Conservation (phyloP, 2,113 vertebrate genomes). For the Syrmaticus mikado region DNA sequence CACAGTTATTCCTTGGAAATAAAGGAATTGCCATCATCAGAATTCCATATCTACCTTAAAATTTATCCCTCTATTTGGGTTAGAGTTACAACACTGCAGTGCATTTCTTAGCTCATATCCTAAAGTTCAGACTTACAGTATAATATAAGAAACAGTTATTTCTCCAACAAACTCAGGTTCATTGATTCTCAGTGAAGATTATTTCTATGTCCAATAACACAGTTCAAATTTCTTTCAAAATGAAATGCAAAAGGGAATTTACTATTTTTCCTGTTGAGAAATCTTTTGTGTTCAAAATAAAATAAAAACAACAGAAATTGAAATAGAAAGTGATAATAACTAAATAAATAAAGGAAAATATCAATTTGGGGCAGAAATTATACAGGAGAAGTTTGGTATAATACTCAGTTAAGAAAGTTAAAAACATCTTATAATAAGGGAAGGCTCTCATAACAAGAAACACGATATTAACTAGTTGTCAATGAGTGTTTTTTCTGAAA, state of each 20-base stretch:
- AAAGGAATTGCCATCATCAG: not conserved
- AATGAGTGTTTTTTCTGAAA: not conserved
- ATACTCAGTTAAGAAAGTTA: not conserved
- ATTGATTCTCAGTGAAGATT: not conserved
- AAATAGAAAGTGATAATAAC: not conserved
- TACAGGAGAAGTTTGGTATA: not conserved
- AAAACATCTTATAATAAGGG: not conserved
- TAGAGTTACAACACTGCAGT: slow-evolving; percentile 14
- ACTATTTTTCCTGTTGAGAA: slow-evolving; percentile 5
- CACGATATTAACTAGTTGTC: not conserved
- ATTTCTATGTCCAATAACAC: not conserved
- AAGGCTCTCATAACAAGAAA: not conserved
- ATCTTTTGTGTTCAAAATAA: not conserved
- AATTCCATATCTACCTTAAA: slow-evolving; percentile 21
- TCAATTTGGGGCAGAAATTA: not conserved
- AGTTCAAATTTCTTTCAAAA: slow-evolving; percentile 14
- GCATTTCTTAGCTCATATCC: slow-evolving; percentile 30
- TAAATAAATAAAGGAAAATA: not conserved
- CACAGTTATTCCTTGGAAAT: not conserved
- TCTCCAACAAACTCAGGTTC: not conserved
- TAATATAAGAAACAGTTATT: slow-evolving; percentile 47
- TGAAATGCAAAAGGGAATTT: not conserved
- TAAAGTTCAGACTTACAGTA: slow-evolving; percentile 39
- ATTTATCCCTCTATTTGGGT: not conserved
- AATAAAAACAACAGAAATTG: not conserved